phyloP scores from a whole-genome alignment of 2,888 invertebrate genomes.

The Ptilodon capucinus region DNA sequence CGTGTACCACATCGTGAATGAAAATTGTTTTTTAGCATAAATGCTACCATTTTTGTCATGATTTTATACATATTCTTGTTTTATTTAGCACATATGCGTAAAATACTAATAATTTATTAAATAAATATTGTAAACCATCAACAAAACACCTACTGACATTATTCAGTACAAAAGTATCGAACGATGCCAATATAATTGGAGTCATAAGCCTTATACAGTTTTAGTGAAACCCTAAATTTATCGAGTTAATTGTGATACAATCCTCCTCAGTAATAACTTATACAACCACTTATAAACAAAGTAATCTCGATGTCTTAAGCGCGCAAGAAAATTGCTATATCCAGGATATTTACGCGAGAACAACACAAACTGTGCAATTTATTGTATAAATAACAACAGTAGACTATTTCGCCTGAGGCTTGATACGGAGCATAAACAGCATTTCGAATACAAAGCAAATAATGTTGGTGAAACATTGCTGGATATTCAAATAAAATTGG shows the following conservation, averaged over 20 bases:
- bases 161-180: no score
- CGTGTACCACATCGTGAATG: no score
- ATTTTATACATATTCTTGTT: no score
- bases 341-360: slow-evolving; percentile 24
- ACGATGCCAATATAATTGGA: no score
- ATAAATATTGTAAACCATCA: no score
- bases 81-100: no score
- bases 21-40: no score
- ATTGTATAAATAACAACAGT: slow-evolving; percentile 33
- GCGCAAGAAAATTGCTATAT: slow-evolving; percentile 29
- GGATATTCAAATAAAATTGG: neutral
- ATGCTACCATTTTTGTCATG: no score
- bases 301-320: slow-evolving; percentile 22
- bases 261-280: slow-evolving; percentile 3
- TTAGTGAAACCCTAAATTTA: neutral
- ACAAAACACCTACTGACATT: no score
- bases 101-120: no score
- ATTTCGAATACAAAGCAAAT: slow-evolving; percentile 16
- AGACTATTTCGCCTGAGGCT: slow-evolving; percentile 23
- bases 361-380: slow-evolving; percentile 23
- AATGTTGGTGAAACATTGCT: slow-evolving; percentile 16
- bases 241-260: neutral
- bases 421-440: slow-evolving; percentile 14
- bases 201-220: neutral
- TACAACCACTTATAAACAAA: slow-evolving; percentile 6